Percentiles rank a stretch among this genome's conserved stretches.
phyloP scores from a whole-genome alignment of 2,797 vertebrate species.

The Poeciliopsis gracilis region DNA sequence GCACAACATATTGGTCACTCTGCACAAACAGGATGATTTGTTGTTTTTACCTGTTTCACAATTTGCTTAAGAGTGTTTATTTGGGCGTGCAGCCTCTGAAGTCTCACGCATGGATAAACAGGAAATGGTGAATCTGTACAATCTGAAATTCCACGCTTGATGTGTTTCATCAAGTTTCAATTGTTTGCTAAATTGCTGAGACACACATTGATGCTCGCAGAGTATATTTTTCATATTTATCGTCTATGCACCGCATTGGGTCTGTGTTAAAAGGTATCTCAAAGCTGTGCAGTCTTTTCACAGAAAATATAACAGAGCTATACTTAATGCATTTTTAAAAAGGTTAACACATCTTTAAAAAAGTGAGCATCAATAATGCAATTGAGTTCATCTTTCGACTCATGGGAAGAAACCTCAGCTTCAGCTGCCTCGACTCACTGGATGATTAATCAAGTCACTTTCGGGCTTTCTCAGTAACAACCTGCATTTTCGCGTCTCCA shows the following conservation, averaged over 20 bases:
- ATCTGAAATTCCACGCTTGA: not conserved
- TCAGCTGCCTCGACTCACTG: not conserved
- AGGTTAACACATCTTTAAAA: not conserved
- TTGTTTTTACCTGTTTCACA: not conserved
- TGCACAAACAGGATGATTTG: not conserved
- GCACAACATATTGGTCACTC: not conserved
- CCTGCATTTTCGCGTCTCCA: not conserved
- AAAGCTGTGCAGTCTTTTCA: not conserved
- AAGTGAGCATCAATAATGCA: not conserved
- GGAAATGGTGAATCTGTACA: not conserved
- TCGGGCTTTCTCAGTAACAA: not conserved
- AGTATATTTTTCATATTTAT: not conserved
- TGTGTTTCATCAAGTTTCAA: not conserved
- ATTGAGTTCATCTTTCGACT: not conserved
- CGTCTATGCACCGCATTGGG: not conserved
- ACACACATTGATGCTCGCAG: not conserved
- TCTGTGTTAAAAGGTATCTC: not conserved
- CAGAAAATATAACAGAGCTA: not conserved
- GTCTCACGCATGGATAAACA: not conserved
- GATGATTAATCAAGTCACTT: constrained; percentile 13
- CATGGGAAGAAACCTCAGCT: not conserved
- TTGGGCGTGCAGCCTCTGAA: not conserved
- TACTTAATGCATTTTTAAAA: not conserved
- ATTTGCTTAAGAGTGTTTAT: not conserved
- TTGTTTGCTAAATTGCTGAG: not conserved